Percentiles rank a stretch among this genome's conserved stretches.
Evolutionary conservation across 1,140 invertebrate species (phyloP).

Genomic region (Galleria mellonella): DNA sequence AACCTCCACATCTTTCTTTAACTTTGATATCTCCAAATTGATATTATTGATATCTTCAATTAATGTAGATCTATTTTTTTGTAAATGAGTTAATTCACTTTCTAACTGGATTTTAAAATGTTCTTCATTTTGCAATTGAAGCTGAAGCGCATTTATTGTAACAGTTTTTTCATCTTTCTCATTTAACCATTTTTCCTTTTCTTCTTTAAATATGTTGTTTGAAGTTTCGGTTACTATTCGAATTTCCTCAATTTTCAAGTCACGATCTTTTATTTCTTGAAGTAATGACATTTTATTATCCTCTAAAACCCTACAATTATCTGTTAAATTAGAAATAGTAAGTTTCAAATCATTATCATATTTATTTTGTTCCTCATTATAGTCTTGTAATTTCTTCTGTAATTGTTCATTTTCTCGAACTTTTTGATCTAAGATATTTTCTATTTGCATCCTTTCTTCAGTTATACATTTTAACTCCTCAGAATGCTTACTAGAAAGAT

Average conservation of each 20-base stretch:
- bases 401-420: conserved; percentile 27
- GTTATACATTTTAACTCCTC: conserved; percentile 30
- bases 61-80: conserved; percentile 9
- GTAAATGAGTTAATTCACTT: conserved; percentile 13
- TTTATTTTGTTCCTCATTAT: conserved; percentile 26
- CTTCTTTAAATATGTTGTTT: conserved; percentile 22
- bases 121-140: conserved; percentile 42
- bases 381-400: conserved; percentile 26
- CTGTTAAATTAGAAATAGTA: conserved; percentile 22
- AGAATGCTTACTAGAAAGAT: conserved; percentile 32
- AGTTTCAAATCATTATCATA: not conserved
- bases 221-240: conserved; percentile 33
- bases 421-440: conserved; percentile 32
- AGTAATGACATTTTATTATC: conserved; percentile 23
- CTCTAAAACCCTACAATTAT: conserved; percentile 26
- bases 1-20: conserved; percentile 6
- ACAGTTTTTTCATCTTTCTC: conserved; percentile 37
- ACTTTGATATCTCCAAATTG: conserved; percentile 7
- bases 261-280: conserved; percentile 26
- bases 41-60: conserved; percentile 14
- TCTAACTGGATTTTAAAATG: conserved; percentile 33
- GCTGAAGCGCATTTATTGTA: conserved; percentile 32
- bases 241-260: conserved; percentile 26
- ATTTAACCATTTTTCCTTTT: conserved; percentile 26
- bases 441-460: conserved; percentile 20